Base-by-base conservation (phyloP, 2,113 vertebrate genomes). In the Poicephalus gulielmi region DNA sequence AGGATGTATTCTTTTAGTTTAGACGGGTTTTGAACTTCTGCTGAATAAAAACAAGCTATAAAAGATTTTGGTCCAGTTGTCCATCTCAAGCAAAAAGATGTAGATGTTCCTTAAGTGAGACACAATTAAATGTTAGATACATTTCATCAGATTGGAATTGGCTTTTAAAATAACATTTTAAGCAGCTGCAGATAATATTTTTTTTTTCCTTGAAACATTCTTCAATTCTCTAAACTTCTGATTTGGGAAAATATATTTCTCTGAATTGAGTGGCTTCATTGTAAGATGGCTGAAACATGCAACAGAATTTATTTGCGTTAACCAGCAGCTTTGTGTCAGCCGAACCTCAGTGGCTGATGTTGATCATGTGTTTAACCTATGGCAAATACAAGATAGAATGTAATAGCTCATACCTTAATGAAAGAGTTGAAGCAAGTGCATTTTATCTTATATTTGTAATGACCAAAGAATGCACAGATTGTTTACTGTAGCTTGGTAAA, bases 391-490 rank as follows among this genome's bases (percentile, higher is more conserved):
- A 92, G 92, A 94, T 89, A 95, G 86, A 87, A 79, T 84, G 86
- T 81, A 44, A 95, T 96, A 86, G 81, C 89, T 96, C 95, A 97
- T 91, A 41, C 88, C 33, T 94, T 96, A 97, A 97, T 97, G 92
- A 95, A 90, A 79, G 94, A 86, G 77, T 92, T 87, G 94, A 86
- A 86, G 86, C 69, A 94, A 92, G 50, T 91, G 62, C 83, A 62
- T 95, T 97, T 92, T 97, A 95, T 97, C 96, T 92, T 89, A 9
- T 19, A 37, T 95, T 91, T 95, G 89, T 96, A 94, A 96, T 95
- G 78, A 94, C 83, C 69, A 75, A 92, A 95, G 94, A 87, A 97
- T 85, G 94, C 84, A 66, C 44, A 85, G 62, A 31, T 87, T 84
- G 57, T 92, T 96, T 96, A 85, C 81, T 95, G 77, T 92, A 95